Base-by-base conservation (phyloP, 2,888 invertebrate species). In the Oxytorus armatus region DNA sequence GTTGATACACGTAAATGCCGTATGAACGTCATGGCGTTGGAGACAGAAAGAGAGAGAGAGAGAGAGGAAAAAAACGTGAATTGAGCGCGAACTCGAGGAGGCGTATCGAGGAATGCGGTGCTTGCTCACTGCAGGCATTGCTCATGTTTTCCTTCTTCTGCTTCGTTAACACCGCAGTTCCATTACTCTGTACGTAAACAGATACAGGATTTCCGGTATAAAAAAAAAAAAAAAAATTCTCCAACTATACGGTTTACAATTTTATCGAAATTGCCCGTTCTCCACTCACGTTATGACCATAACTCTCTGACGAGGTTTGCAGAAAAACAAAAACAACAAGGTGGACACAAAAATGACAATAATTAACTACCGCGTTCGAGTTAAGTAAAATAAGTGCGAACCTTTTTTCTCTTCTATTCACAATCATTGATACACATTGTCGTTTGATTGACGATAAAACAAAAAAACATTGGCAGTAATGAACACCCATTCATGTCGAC, bases 41-140 rank as follows among this genome's bases (percentile, higher is more conserved):
- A 23, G 57, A 70, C 44, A 25, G 51, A 61, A 10, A 23, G 0
- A 14, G n/a, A 8, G 55, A 33, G 33, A 36, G 33, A 63, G 63
- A 16, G 21, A 29, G 59, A 70, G 59, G 66, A 53, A 61, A 59
- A 29, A 42, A 69, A 47, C 39, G 68, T 79, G 51, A 63, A 49
- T 42, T 18, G 42, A 77, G 75, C 51, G 61, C 33, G 49, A 79
- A 75, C 63, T 68, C 74, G 78, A 82, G 81, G 66, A 59, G 65
- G 72, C 72, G 77, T 66, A 66, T 65, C 55, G 72, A 72, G 66
- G 77, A 73, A 79, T 82, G 83, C 77, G 77, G 77, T 79, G 79
- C 76, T 80, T 21, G 53, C 77, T 75, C n/a, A n/a, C 79, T 77
- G 70, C 70, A 78, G 75, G 74, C 78, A 79, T 74, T 77, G 36